A percentile compares a stretch with the other conserved stretches of the same genome.
Conservation (phyloP, 2,113 vertebrate species). For the Zeus faber region DNA sequence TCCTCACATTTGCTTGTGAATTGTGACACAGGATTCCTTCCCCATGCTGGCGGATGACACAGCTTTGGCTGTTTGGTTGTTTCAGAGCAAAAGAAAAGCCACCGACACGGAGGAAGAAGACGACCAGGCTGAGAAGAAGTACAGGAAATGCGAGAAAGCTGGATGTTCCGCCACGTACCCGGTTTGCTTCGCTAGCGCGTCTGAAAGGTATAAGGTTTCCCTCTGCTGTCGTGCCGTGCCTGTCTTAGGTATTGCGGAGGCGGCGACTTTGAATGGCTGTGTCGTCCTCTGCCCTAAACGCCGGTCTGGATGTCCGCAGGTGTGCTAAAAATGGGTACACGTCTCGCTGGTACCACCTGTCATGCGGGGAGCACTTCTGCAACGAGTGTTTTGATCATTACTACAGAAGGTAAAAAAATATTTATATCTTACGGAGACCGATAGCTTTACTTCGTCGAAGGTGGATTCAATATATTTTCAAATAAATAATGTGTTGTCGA, state of each 20-base stretch:
- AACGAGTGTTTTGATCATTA: constrained; percentile 99
- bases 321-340: constrained; percentile 98
- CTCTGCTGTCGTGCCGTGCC: too few species aligned
- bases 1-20: not conserved
- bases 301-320: constrained; percentile 62
- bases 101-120: constrained; percentile 89
- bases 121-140: constrained; percentile 91
- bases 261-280: too few species aligned
- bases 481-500: too few species aligned
- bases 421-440: too few species aligned
- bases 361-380: constrained; percentile 98
- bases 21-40: too few species aligned
- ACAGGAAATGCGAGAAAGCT: constrained; percentile 96
- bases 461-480: too few species aligned
- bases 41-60: not conserved
- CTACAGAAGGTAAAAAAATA: constrained; percentile 95
- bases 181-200: constrained; percentile 95
- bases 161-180: constrained; percentile 92
- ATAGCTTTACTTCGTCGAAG: too few species aligned
- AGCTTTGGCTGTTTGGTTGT: constrained; percentile 14
- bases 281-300: too few species aligned
- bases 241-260: too few species aligned
- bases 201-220: constrained; percentile 83
- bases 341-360: constrained; percentile 96
- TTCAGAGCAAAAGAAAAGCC: constrained; percentile 87